Conservation (phyloP, 2,797 vertebrate genomes). For the Anas bernieri region DNA sequence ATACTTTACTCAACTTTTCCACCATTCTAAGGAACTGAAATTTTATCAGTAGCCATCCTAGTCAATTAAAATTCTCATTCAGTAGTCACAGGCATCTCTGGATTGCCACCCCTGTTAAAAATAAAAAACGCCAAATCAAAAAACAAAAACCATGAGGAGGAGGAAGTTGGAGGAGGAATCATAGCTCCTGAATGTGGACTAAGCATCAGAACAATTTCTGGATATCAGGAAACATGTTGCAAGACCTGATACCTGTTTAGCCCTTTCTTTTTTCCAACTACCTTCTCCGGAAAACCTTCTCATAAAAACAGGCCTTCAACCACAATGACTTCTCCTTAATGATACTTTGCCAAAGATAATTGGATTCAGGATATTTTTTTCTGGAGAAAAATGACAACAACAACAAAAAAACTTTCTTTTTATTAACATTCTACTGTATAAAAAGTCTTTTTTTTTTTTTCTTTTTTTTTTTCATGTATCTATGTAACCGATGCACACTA, state of each 20-base stretch:
- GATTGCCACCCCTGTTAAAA: background rate
- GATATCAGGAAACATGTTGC: background rate
- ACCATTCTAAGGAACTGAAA: constrained; percentile 56
- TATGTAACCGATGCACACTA: background rate
- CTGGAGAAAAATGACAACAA: background rate
- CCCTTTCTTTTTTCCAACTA: background rate
- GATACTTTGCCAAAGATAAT: constrained; percentile 20
- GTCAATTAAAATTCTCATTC: constrained; percentile 33
- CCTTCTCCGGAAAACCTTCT: background rate
- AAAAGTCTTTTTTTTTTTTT: no score
- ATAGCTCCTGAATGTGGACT: background rate
- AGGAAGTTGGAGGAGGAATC: background rate
- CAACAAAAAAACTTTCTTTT: background rate
- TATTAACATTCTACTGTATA: background rate
- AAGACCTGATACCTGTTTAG: background rate
- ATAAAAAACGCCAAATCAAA: background rate
- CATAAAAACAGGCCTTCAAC: constrained; percentile 19
- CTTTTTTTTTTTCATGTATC: background rate
- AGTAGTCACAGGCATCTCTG: constrained; percentile 2
- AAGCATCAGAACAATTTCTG: background rate
- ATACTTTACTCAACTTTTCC: constrained; percentile 35
- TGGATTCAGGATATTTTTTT: constrained; percentile 31
- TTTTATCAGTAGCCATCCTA: constrained; percentile 66
- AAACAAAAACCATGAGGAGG: background rate
- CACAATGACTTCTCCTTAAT: constrained; percentile 7